These are phyloP conservation scores for Drosophila truncata DNA, from an alignment of 1,140 invertebrate species.

Conservation along the genomic window DNA sequence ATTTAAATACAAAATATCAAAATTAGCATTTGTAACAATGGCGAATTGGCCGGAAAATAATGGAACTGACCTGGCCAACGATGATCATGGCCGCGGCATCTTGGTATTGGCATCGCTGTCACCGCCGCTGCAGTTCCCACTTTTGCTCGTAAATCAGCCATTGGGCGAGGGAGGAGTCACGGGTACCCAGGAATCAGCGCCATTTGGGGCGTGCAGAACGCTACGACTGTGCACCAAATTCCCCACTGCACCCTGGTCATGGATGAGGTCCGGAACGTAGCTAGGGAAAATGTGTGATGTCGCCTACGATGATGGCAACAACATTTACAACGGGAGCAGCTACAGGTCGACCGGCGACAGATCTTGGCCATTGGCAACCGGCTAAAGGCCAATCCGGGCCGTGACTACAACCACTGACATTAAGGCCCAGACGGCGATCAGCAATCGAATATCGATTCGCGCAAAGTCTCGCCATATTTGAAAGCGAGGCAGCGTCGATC, in stretches of 20 bases:
- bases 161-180: slow-evolving; percentile 18
- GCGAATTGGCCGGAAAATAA: slow-evolving; percentile 82
- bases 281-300: slow-evolving; percentile 69
- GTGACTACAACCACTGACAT: slow-evolving; percentile 67
- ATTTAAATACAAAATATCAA: slow-evolving; percentile 84
- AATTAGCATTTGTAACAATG: slow-evolving; percentile 84
- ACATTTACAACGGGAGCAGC: slow-evolving; percentile 79
- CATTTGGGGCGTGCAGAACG: slow-evolving; percentile 35
- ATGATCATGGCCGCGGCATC: slow-evolving; percentile 70
- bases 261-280: slow-evolving; percentile 25
- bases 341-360: slow-evolving; percentile 60
- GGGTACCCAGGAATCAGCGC: slow-evolving; percentile 3
- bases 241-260: slow-evolving; percentile 35
- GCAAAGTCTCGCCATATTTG: slow-evolving; percentile 43
- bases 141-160: slow-evolving; percentile 69
- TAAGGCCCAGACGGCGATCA: slow-evolving; percentile 24
- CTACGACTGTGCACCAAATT: slow-evolving; percentile 68
- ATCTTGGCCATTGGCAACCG: slow-evolving; percentile 56
- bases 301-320: slow-evolving; percentile 70
- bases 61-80: slow-evolving; percentile 77
- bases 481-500: slow-evolving; percentile 14
- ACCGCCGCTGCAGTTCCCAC: slow-evolving; percentile 11
- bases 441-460: slow-evolving; percentile 53
- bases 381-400: slow-evolving; percentile 69
- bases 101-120: slow-evolving; percentile 27